Percentiles rank a stretch among this genome's conserved stretches.
These are phyloP conservation scores for Xenus cinereus DNA, from an alignment of 2,113 vertebrate species.

Conservation along the genomic window DNA sequence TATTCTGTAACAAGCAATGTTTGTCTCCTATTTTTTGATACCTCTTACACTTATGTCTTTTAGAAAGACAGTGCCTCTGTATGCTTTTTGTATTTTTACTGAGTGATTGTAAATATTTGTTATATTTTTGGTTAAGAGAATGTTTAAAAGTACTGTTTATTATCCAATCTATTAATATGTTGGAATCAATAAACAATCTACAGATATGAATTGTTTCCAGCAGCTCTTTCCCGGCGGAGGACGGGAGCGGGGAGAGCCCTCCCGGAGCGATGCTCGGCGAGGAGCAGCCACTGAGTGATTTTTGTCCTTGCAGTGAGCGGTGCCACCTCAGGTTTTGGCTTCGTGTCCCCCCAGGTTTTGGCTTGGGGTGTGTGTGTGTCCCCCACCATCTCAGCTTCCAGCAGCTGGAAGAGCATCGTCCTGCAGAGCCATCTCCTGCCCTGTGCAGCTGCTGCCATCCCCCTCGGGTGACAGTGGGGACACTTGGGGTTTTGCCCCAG, in stretches of 20 bases:
- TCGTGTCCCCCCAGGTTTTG: neutral
- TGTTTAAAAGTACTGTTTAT: constrained; percentile 89
- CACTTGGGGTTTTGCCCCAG: no score
- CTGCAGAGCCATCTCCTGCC: neutral
- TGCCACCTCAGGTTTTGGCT: neutral
- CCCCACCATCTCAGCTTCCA: no score
- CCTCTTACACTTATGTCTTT: constrained; percentile 97
- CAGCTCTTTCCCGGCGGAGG: neutral
- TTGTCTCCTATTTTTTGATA: constrained; percentile 87
- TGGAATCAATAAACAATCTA: constrained; percentile 79
- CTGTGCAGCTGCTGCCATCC: no score
- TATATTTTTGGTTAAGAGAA: constrained; percentile 99
- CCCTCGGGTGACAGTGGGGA: no score
- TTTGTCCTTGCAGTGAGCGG: neutral
- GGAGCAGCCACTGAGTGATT: neutral
- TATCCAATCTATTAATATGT: constrained; percentile 81
- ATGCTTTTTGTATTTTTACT: constrained; percentile 96
- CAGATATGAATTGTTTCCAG: neutral
- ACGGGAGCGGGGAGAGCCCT: neutral
- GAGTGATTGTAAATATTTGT: constrained; percentile 96
- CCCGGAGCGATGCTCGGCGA: neutral
- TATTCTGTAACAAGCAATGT: constrained; percentile 86
- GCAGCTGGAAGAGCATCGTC: neutral
- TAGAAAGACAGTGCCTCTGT: constrained; percentile 96
- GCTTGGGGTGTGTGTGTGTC: no score